Base-by-base conservation (phyloP, 2,797 vertebrate genomes). In the Pipistrellus nathusii region DNA sequence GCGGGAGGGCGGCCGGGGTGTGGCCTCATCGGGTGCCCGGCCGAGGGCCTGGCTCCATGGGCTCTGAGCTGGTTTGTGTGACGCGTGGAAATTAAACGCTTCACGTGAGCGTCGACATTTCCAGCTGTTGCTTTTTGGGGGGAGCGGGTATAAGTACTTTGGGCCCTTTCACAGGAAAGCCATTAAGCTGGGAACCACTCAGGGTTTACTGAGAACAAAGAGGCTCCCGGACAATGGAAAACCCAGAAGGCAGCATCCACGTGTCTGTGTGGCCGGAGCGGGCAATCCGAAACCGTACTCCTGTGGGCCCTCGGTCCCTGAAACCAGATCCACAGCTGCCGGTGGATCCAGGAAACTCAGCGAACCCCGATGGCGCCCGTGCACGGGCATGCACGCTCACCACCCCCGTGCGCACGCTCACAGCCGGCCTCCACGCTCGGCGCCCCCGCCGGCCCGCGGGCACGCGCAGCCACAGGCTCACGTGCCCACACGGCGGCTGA, bases 11-110 rank as follows among this genome's bases (percentile, higher is more conserved):
- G 38, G 38, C 38, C 38, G 10, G 48, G 75, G 75, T 0, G 9
- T 0, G 9, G 18, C 10, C 8, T 72, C 0, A n/a, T 21, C 27
- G 0, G 20, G 53, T 1, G 0, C 1, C 3, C 27, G 62, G 59
- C 27, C 7, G 1, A 2, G 59, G 59, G 68, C 4, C 30, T 86
- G 30, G 12, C 69, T 13, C 64, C 12, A 62, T 23, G 0, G 32
- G 46, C 25, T 7, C 71, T 8, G 48, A 44, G 85, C 46, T 59
- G 18, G 38, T 38, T 66, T 20, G 83, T 41, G 73, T 57, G 69
- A 25, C 6, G 6, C 14, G 46, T 77, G 62, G 72, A 25, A 88
- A 57, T 48, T 4, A 81, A 69, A 48, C 38, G 32, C 21, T 11
- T 9, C 14, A 41, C 46, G 20, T 0, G 11, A 90, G 25, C 35